Base-by-base conservation (phyloP, 2,797 vertebrate species). In the Chelidonichthys spinosus region DNA sequence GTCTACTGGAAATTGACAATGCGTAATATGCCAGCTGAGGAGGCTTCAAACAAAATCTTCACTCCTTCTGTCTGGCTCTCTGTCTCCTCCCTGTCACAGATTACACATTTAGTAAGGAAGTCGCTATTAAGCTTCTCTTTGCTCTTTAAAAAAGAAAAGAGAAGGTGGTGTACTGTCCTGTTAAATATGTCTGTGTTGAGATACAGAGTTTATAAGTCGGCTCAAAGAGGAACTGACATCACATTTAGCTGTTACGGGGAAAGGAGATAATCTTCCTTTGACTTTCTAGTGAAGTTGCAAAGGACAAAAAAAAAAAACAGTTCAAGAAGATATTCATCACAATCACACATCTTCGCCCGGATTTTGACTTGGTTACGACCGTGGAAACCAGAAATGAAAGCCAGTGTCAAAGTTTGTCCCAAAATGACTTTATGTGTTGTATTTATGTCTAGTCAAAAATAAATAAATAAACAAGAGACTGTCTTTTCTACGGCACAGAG, bases 1-100 rank as follows among this genome's bases (percentile, higher is more conserved):
- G 32, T 56, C 32, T 54, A 81, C 70, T 90, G 91, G 92, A 93
- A 93, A 93, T 92, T 91, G 74, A 79, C 76, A 70, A 50, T 37
- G 37, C 78, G 65, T 71, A 76, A 85, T 75, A 70, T 61, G 58
- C 54, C 74, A 69, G 74, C 58, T 69, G 72, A 81, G 33, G 50
- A 72, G 11, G 17, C 32, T 72, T 85, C 17, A 62, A 61, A 60
- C 9, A 0, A 32, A 69, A 18, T 63, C 55, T 33, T 67, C 5
- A n/a, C 18, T 60, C 50, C 49, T 62, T 71, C 55, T 78, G 66
- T 69, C 59, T 72, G 43, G 0, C 47, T 53, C 37, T 63, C 44
- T 68, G n/a, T 80, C 53, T 71, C 17, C 4, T 50, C 11, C 36
- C 25, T 42, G 18, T 49, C 4, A 42, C 7, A 68, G 2, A 59